Percentiles rank a stretch among this genome's conserved stretches.
phyloP scores from a whole-genome alignment of 2,113 vertebrate genomes.

The Aptenodytes forsteri region DNA sequence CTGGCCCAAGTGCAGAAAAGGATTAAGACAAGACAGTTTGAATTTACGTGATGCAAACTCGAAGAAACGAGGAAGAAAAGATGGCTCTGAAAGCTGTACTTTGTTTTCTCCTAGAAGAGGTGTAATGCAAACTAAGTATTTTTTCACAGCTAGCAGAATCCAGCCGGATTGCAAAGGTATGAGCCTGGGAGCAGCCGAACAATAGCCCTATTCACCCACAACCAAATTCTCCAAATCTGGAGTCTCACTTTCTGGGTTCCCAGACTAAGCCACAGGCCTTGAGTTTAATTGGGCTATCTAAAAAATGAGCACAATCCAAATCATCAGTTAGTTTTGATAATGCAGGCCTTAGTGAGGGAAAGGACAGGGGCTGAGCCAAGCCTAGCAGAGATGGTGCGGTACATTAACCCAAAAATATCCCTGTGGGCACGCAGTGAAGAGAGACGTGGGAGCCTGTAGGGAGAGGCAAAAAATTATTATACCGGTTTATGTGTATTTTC shows the following conservation, averaged over 20 bases:
- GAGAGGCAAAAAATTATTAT: neutral
- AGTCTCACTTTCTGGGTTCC: neutral
- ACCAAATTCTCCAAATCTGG: neutral
- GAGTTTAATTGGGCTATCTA: neutral
- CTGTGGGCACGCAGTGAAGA: neutral
- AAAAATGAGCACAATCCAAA: neutral
- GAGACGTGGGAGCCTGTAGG: neutral
- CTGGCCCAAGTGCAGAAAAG: neutral
- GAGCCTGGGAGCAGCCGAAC: neutral
- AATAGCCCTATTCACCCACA: neutral
- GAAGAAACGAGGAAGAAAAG: neutral
- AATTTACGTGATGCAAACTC: constrained; percentile 12
- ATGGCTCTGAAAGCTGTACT: neutral
- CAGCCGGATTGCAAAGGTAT: neutral
- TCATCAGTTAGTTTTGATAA: neutral
- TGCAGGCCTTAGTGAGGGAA: neutral
- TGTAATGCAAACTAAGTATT: neutral
- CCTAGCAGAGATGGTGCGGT: neutral
- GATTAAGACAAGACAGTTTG: constrained; percentile 22
- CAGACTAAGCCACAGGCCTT: neutral
- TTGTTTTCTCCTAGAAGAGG: neutral
- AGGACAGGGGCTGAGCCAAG: neutral
- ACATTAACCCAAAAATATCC: neutral
- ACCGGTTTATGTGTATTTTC: neutral
- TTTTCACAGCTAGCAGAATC: neutral